Evolutionary conservation across 2,113 vertebrate genomes (phyloP), one percentile per base, ranked within the genome.

Genomic region (Macaca nemestrina): DNA sequence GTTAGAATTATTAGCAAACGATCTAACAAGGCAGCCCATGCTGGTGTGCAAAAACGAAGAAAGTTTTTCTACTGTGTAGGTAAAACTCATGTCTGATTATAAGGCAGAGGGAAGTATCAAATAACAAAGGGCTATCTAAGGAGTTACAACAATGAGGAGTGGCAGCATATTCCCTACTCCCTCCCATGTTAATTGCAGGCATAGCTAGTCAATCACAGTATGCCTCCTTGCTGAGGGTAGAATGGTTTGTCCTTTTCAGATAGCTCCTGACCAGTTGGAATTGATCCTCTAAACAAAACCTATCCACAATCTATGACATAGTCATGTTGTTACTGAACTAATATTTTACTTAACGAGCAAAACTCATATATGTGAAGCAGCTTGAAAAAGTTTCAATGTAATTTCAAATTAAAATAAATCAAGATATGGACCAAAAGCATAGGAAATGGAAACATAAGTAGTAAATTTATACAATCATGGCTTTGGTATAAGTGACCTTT

Each of bases 331-430:
- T 90, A 57, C 12, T 40, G 57, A 80, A 73, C 55, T 87, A 59
- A 17, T 70, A 75, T 92, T 80, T 90, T 67, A 75, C 68, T 25
- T 61, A 78, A 67, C 61, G 48, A 85, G 30, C 27, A 95, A 35
- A 94, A n/a, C 14, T 50, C 27, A 27, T 59, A 23, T 17, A 59
- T 64, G n/a, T 89, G 67, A 92, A 96, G 11, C 3, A 78, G 25
- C 57, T 88, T 52, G 45, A 57, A 55, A 61, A 94, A 40, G 61
- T 61, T 88, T 79, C 35, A 72, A 25, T 67, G 45, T 38, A 67
- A 83, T 94, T 95, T 96, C 38, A 94, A 87, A 83, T 61, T 52
- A 87, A 95, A 86, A 52, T 89, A 35, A 48, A 14, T 64, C 55
- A 84, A 68, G 68, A 72, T 13, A 72, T 23, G 45, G 45, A 48